Percentiles rank a stretch among this genome's conserved stretches.
phyloP scores from a whole-genome alignment of 2,797 vertebrate species.

The Lagocephalus sceleratus region DNA sequence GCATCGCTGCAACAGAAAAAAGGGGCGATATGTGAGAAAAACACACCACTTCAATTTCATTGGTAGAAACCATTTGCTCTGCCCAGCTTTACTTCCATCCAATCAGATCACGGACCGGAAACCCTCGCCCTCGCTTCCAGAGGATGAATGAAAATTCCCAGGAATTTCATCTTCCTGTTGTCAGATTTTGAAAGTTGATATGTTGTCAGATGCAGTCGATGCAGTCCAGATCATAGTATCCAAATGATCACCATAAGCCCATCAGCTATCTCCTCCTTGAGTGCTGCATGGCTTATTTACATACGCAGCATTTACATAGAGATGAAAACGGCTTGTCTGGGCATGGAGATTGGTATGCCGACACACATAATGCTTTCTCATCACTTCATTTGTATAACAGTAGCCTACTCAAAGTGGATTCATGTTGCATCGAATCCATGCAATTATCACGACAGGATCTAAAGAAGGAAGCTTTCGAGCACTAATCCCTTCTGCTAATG shows the following conservation, averaged over 20 bases:
- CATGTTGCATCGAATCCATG: conserved; percentile 35
- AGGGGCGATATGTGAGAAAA: conserved; percentile 62
- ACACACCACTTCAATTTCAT: conserved; percentile 63
- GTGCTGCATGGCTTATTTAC: conserved; percentile 64
- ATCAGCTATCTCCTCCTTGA: conserved; percentile 44
- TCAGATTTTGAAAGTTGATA: conserved; percentile 44
- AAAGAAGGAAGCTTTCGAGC: neutral
- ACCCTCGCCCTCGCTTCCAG: conserved; percentile 38
- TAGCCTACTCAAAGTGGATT: conserved; percentile 39
- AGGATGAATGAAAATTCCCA: conserved; percentile 49
- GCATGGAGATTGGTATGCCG: conserved; percentile 59
- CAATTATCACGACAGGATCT: conserved; percentile 22
- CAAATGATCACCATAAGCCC: conserved; percentile 57
- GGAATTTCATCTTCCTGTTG: conserved; percentile 44
- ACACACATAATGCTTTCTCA: conserved; percentile 64
- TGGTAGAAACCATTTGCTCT: conserved; percentile 63
- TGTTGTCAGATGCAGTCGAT: conserved; percentile 56
- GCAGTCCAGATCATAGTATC: conserved; percentile 51
- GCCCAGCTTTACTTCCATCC: conserved; percentile 51
- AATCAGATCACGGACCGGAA: conserved; percentile 47
- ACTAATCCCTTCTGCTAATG: neutral
- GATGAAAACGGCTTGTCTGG: conserved; percentile 66
- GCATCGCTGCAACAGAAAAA: conserved; percentile 60
- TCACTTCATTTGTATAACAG: conserved; percentile 60
- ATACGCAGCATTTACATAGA: conserved; percentile 72